phyloP scores from a whole-genome alignment of 2,797 vertebrate species.

The Brachyrhaphis roseni region DNA sequence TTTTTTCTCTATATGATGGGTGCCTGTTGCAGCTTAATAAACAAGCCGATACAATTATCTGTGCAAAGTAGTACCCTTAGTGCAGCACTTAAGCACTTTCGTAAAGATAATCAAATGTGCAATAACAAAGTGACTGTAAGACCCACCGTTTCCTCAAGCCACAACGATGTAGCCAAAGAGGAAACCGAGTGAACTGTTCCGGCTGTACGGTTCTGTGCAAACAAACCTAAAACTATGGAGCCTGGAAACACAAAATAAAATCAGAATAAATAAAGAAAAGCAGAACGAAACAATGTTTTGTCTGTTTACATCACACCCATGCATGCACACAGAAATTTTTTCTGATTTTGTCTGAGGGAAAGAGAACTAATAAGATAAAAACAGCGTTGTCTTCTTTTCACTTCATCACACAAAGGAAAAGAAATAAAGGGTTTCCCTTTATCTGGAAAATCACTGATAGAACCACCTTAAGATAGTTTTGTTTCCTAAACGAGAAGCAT shows the following conservation, averaged over 20 bases:
- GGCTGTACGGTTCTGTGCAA: constrained; percentile 52
- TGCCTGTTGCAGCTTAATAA: constrained; percentile 65
- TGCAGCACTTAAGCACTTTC: constrained; percentile 60
- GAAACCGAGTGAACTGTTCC: constrained; percentile 54
- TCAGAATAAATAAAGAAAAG: constrained; percentile 1
- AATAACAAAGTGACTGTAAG: constrained; percentile 64
- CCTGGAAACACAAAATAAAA: constrained; percentile 37
- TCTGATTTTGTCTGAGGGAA: constrained; percentile 45
- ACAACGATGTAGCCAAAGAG: constrained; percentile 44
- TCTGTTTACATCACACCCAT: constrained; percentile 68
- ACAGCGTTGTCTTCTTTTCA: constrained; percentile 38
- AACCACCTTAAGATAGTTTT: constrained; percentile 37
- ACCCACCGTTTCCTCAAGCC: constrained; percentile 60
- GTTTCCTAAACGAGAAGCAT: constrained; percentile 68
- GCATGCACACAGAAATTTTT: constrained; percentile 78
- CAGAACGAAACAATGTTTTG: constrained; percentile 22
- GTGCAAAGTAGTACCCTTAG: constrained; percentile 72
- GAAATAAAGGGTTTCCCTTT: constrained; percentile 77
- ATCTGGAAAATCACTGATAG: constrained; percentile 50
- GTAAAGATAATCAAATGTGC: constrained; percentile 71
- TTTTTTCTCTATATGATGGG: constrained; percentile 65
- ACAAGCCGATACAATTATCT: constrained; percentile 71
- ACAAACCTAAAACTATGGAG: constrained; percentile 53
- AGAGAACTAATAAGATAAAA: constrained; percentile 51
- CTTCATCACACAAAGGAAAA: constrained; percentile 77